Evolutionary conservation across 2,888 invertebrate species (phyloP).

Genomic region (Seira sanloemensis): DNA sequence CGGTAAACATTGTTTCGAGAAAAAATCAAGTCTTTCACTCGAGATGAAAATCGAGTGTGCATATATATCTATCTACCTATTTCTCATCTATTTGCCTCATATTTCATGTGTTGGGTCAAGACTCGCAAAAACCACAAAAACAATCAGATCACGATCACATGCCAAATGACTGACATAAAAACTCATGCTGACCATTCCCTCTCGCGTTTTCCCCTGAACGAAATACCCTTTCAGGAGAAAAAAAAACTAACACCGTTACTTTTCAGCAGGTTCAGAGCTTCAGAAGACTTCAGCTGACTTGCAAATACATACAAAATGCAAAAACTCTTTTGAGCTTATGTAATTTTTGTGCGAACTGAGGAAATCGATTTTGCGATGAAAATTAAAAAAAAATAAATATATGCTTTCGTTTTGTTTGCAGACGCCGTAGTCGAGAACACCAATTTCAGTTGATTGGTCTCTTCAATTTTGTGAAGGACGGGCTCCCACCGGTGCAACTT

Average conservation of each 20-base stretch:
- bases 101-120: constrained; percentile 8
- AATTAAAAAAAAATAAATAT: no score
- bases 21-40: background rate
- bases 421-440: constrained; percentile 50
- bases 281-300: no score
- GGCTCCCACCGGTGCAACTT: no score
- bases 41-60: background rate
- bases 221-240: background rate
- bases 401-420: constrained; percentile 30
- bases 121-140: background rate
- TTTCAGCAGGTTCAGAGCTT: background rate
- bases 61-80: background rate
- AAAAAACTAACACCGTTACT: background rate
- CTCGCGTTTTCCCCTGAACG: background rate
- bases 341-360: no score
- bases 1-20: constrained; percentile 25
- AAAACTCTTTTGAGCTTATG: no score
- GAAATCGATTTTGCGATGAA: no score
- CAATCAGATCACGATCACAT: constrained; percentile 19
- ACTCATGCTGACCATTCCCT: background rate
- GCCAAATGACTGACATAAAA: constrained; percentile 15
- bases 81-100: no score
- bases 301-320: no score
- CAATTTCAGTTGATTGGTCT: constrained; percentile 40
- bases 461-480: constrained; percentile 22